A percentile compares a stretch with the other conserved stretches of the same genome.
Conservation (phyloP, 2,797 vertebrate genomes). For the Mionectes olivaceus region DNA sequence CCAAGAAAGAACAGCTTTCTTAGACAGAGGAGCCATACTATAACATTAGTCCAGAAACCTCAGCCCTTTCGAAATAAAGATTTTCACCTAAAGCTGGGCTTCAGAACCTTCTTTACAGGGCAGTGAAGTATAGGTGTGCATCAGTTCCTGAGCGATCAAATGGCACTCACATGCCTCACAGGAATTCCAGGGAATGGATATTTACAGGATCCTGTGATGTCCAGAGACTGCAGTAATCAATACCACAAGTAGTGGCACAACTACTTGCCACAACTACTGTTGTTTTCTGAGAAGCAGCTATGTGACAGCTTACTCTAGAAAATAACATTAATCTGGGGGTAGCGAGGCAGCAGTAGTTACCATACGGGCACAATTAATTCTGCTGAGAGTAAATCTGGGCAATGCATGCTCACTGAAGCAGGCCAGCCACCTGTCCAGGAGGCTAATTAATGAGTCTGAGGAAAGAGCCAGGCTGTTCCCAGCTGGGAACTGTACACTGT, state of each 20-base stretch:
- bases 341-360: not conserved
- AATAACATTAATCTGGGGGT: not conserved
- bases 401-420: not conserved
- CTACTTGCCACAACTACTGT: too few species aligned
- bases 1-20: not conserved
- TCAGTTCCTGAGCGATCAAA: not conserved
- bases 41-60: not conserved
- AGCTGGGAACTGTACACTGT: constrained; percentile 20
- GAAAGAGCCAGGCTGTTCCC: constrained; percentile 33
- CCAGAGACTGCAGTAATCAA: not conserved
- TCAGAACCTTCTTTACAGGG: not conserved
- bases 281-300: constrained; percentile 45
- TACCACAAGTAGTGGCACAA: not conserved
- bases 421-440: not conserved
- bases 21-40: not conserved
- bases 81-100: not conserved
- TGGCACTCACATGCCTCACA: not conserved
- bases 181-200: not conserved
- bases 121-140: not conserved
- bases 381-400: constrained; percentile 5
- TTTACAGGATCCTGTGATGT: not conserved
- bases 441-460: constrained; percentile 37
- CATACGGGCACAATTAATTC: not conserved
- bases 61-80: not conserved
- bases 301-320: not conserved